Evolutionary conservation across 2,113 vertebrate genomes (phyloP).

Genomic region (Hoplias malabaricus): DNA sequence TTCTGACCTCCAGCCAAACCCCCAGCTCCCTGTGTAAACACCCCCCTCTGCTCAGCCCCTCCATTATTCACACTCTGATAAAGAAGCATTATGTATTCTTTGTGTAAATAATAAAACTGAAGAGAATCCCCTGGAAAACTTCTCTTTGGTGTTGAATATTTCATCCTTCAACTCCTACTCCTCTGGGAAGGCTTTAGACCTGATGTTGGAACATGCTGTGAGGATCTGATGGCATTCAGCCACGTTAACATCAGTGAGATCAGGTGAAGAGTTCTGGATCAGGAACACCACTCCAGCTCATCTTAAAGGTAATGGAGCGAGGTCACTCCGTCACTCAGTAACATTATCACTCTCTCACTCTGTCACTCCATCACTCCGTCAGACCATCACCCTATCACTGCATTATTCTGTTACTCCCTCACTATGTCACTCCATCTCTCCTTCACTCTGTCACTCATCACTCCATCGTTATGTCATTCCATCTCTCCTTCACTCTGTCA

Average conservation of each 20-base stretch:
- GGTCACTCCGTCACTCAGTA: too few relatives aligned
- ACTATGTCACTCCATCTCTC: not conserved
- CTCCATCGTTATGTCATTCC: not conserved
- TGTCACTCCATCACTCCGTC: too few relatives aligned
- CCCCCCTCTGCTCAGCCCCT: not conserved
- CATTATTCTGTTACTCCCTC: not conserved
- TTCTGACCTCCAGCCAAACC: conserved; percentile 8
- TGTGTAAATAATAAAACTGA: conserved; percentile 11
- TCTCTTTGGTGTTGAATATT: conserved; percentile 11
- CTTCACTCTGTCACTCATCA: not conserved
- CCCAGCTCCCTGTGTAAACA: not conserved
- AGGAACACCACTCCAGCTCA: too few relatives aligned
- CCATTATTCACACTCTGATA: not conserved
- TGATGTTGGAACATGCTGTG: too few relatives aligned
- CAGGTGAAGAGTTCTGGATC: too few relatives aligned
- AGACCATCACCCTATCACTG: too few relatives aligned
- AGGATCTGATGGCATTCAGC: too few relatives aligned
- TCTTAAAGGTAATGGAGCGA: too few relatives aligned
- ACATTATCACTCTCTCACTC: not conserved
- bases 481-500: not conserved
- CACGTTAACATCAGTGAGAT: too few relatives aligned
- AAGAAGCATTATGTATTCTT: not conserved
- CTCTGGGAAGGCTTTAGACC: too few relatives aligned
- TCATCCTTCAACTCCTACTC: not conserved
- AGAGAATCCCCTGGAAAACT: not conserved